These are phyloP conservation scores for Napeogenes inachia DNA, from an alignment of 2,888 invertebrate genomes.

Conservation along the genomic window DNA sequence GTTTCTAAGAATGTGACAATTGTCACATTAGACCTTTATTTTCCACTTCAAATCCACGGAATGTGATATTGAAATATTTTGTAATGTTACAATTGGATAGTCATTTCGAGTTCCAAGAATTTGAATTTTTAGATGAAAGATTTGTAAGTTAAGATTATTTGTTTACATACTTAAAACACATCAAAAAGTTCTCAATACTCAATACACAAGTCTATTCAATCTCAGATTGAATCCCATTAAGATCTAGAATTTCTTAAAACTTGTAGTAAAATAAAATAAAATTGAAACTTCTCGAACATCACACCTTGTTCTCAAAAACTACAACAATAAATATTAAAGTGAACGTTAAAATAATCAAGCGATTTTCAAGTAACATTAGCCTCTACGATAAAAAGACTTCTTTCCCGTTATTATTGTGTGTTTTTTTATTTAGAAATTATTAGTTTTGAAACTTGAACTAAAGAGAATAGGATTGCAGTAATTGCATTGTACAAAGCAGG, in stretches of 20 bases:
- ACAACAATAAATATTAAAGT: conserved; percentile 3
- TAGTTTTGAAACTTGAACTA: too few species aligned
- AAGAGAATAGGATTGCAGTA: too few species aligned
- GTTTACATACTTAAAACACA: background rate
- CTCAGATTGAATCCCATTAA: conserved; percentile 3
- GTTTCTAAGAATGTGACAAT: conserved; percentile 17
- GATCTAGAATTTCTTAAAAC: conserved; percentile 2
- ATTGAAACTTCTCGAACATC: conserved; percentile 3
- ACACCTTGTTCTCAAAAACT: conserved; percentile 2
- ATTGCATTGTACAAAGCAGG: too few species aligned
- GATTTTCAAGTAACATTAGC: background rate
- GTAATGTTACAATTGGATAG: conserved; percentile 19
- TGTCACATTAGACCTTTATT: conserved; percentile 17
- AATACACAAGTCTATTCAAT: background rate
- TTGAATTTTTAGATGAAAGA: conserved; percentile 5
- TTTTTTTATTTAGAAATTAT: too few species aligned
- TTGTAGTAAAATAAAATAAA: background rate
- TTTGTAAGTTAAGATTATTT: background rate
- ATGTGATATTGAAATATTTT: conserved; percentile 27
- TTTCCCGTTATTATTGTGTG: too few species aligned
- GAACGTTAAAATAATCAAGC: conserved; percentile 6
- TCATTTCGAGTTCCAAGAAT: conserved; percentile 12
- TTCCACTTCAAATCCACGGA: conserved; percentile 9
- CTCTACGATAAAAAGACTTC: too few species aligned
- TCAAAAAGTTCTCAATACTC: background rate